A percentile compares a stretch with the other conserved stretches of the same genome.
These are phyloP conservation scores for Serripes groenlandicus DNA, from an alignment of 2,888 invertebrate genomes.

Conservation along the genomic window DNA sequence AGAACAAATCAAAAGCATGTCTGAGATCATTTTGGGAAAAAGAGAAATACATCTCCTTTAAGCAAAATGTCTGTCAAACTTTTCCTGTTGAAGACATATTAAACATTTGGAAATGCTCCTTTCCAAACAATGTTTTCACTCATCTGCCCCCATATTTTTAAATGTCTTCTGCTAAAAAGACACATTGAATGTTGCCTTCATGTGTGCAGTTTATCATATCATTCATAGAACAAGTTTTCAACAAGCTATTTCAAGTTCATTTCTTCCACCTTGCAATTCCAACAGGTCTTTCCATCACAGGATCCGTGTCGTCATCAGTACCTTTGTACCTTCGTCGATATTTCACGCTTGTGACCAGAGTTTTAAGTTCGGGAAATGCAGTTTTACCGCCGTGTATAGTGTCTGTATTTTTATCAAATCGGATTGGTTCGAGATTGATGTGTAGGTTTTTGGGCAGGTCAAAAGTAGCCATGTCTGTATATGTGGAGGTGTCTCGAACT, in stretches of 20 bases:
- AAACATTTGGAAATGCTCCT: too few species aligned
- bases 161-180: too few species aligned
- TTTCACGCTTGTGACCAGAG: conserved; percentile 93
- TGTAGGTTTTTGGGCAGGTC: conserved; percentile 95
- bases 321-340: conserved; percentile 91
- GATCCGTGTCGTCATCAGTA: conserved; percentile 3
- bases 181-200: too few species aligned
- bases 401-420: conserved; percentile 94
- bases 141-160: too few species aligned
- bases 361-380: conserved; percentile 94
- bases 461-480: conserved; percentile 80
- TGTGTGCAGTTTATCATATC: too few species aligned
- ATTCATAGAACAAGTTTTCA: background rate
- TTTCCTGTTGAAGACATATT: too few species aligned
- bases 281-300: background rate
- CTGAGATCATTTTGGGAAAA: too few species aligned
- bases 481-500: conserved; percentile 75
- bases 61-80: too few species aligned
- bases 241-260: background rate
- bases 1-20: too few species aligned
- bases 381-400: conserved; percentile 91
- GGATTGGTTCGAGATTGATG: conserved; percentile 92
- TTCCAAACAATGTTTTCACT: too few species aligned
- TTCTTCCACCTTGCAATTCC: conserved; percentile 18
- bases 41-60: too few species aligned